A percentile compares a stretch with the other conserved stretches of the same genome.
Conservation (phyloP, 2,113 vertebrate species). For the Tricholaema leucomelas region DNA sequence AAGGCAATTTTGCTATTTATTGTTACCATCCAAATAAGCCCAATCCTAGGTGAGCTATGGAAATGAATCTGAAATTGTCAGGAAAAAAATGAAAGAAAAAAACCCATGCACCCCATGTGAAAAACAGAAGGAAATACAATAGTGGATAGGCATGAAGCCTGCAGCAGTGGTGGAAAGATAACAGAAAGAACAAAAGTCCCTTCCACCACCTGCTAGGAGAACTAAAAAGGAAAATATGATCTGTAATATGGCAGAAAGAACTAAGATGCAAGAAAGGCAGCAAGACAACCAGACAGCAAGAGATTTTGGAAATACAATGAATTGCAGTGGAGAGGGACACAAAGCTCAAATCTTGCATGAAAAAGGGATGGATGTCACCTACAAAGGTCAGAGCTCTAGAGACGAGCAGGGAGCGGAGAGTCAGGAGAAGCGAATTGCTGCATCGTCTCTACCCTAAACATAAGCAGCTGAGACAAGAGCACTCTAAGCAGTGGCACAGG, state of each 20-base stretch:
- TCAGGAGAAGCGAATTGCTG: background rate
- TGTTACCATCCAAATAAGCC: background rate
- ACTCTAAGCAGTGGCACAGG: background rate
- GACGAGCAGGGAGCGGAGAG: background rate
- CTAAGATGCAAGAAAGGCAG: background rate
- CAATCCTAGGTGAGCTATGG: rapidly evolving
- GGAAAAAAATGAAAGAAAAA: background rate
- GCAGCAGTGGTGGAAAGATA: background rate
- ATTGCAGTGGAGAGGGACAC: background rate
- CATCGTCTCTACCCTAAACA: background rate
- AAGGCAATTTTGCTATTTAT: background rate
- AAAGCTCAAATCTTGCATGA: background rate
- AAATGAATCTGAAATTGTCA: background rate
- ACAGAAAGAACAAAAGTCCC: background rate
- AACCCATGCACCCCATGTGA: background rate
- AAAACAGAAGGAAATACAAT: background rate
- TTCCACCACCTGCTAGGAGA: background rate
- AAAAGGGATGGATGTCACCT: background rate
- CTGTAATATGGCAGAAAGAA: background rate
- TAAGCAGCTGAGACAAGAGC: background rate
- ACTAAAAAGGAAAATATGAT: background rate
- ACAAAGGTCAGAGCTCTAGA: slow-evolving; percentile 30
- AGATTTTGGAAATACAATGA: background rate
- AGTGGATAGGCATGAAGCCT: background rate
- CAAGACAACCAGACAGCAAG: background rate